Evolutionary conservation across 2,797 vertebrate species (phyloP), one percentile per base, ranked within the genome.

Genomic region (Balearica regulorum): DNA sequence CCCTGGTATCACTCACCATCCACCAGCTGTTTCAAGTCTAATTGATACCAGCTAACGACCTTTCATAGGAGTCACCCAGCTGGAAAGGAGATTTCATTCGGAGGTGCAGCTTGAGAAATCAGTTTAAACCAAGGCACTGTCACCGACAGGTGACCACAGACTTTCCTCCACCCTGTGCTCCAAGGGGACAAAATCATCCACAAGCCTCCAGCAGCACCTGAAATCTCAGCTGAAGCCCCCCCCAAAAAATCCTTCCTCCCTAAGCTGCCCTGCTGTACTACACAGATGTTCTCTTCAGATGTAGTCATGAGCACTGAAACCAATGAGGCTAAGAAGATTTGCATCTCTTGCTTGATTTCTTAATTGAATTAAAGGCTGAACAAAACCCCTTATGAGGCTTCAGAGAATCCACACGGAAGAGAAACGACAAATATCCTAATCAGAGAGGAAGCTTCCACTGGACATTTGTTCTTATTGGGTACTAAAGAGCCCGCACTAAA

Each of bases 331-430:
- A 93, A 92, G 90, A 90, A 95, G 83, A 92, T 92, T 79, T 90
- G 64, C 89, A 89, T 87, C 86, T 89, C 89, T 64, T 90, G 77
- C 90, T 88, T 82, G 62, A 90, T 82, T 89, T 93, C 86, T 95
- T 96, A 90, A 96, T 76, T 72, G 73, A 94, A 96, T 92, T 95
- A 92, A 93, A 89, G 77, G 43, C 75, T 82, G 92, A 92, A 82
- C 54, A 89, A 73, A 90, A 46, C 31, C 48, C 70, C 48, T 65
- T 77, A 41, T 14, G 81, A 92, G 35, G 83, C 46, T 92, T 80
- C 90, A 66, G 77, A 92, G 78, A 93, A 94, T 51, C 55, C 60
- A 82, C 86, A 72, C 0, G 2, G 83, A 93, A 95, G 39, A 87
- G 83, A 94, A 93, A 65, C 9, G 2, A 87, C 0, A 0, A 89